Evolutionary conservation across 2,113 vertebrate species (phyloP).

Genomic region (Phoenicopterus ruber): DNA sequence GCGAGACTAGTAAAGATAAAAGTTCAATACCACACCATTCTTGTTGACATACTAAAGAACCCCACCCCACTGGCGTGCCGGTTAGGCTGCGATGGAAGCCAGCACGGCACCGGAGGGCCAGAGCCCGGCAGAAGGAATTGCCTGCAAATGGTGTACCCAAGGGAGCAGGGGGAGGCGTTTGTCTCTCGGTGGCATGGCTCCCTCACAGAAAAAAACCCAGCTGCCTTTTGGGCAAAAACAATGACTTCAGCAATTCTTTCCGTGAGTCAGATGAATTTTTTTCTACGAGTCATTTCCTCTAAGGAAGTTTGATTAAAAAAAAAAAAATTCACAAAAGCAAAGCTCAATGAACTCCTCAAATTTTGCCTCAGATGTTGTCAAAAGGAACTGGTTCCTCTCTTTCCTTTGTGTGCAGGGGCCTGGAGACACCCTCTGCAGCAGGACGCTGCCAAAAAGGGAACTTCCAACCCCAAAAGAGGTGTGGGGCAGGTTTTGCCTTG

Average conservation of each 20-base stretch:
- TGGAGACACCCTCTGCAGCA: background rate
- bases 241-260: background rate
- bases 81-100: rapidly evolving
- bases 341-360: background rate
- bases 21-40: rapidly evolving
- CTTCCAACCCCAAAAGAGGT: background rate
- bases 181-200: background rate
- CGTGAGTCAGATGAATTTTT: background rate
- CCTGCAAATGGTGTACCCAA: background rate
- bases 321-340: background rate
- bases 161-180: background rate
- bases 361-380: background rate
- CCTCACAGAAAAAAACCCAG: rapidly evolving
- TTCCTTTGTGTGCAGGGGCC: background rate
- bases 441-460: background rate
- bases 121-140: background rate
- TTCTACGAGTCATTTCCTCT: background rate
- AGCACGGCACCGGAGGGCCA: too few species aligned
- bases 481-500: background rate
- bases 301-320: background rate
- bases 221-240: background rate
- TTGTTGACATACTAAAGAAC: background rate
- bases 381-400: background rate
- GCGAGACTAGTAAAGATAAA: background rate
- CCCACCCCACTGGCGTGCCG: background rate